Conservation (phyloP, 2,113 vertebrate species). For the Cisticola juncidis region DNA sequence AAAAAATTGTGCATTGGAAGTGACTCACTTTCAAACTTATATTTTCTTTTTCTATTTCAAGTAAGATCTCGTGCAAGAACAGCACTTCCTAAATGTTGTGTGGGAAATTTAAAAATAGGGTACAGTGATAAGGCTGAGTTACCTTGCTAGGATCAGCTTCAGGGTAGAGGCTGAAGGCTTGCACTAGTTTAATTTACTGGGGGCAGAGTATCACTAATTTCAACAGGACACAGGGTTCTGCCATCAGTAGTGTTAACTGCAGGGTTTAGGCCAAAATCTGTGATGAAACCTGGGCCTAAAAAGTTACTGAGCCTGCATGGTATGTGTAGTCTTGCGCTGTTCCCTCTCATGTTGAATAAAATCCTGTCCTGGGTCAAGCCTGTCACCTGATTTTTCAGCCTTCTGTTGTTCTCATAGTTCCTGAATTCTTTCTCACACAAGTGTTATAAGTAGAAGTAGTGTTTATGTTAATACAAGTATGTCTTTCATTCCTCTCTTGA, state of each 20-base stretch:
- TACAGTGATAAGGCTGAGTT: background rate
- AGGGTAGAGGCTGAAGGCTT: background rate
- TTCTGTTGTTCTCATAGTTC: too few species aligned
- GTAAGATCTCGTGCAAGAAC: background rate
- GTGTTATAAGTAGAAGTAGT: too few species aligned
- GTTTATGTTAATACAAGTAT: too few species aligned
- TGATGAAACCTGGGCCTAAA: background rate
- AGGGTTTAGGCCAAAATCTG: background rate
- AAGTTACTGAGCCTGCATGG: fast-evolving
- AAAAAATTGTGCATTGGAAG: background rate
- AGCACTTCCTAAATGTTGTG: background rate
- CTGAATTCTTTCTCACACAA: too few species aligned
- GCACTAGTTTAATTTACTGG: background rate
- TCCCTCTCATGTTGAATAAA: background rate
- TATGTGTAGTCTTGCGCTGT: background rate
- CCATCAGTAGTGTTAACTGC: background rate
- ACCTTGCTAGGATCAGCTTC: background rate
- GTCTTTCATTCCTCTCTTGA: too few species aligned
- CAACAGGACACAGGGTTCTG: background rate
- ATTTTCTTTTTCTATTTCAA: background rate
- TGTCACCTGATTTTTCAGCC: too few species aligned
- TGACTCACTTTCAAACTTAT: background rate
- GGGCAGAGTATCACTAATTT: background rate
- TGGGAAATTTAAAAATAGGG: background rate
- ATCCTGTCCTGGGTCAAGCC: background rate